These are phyloP conservation scores for Oreochromis tanganicae DNA, from an alignment of 2,113 vertebrate genomes.

Conservation along the genomic window DNA sequence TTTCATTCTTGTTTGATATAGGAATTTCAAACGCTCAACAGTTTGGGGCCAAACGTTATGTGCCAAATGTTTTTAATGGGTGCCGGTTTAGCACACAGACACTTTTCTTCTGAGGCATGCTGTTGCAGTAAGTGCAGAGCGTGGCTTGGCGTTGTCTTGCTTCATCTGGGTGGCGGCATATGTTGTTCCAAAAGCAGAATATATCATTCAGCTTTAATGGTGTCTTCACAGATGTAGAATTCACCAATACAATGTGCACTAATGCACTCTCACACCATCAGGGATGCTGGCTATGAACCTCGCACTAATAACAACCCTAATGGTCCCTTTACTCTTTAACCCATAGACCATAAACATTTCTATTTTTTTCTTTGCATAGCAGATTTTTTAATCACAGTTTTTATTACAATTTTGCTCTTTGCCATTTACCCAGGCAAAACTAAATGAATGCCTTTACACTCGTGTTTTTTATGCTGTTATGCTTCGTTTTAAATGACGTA, in stretches of 20 bases:
- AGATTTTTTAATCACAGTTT: background rate
- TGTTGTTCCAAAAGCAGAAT: background rate
- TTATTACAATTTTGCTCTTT: background rate
- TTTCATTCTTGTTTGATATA: background rate
- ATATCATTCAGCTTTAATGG: background rate
- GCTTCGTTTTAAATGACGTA: rapidly evolving
- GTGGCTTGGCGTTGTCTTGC: background rate
- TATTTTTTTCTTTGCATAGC: background rate
- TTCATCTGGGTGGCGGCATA: background rate
- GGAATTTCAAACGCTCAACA: background rate
- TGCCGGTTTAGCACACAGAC: background rate
- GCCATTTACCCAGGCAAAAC: background rate
- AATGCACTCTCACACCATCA: background rate
- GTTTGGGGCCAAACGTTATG: background rate
- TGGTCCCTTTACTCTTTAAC: background rate
- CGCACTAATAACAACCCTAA: background rate
- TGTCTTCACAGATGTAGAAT: background rate
- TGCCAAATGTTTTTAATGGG: background rate
- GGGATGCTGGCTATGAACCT: background rate
- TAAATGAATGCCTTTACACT: rapidly evolving
- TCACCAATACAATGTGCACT: background rate
- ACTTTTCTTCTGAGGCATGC: background rate
- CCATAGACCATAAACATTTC: background rate
- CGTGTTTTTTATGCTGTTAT: background rate
- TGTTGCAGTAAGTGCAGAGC: background rate